Evolutionary conservation across 2,797 vertebrate species (phyloP), one percentile per base, ranked within the genome.

Genomic region (Choloepus didactylus): DNA sequence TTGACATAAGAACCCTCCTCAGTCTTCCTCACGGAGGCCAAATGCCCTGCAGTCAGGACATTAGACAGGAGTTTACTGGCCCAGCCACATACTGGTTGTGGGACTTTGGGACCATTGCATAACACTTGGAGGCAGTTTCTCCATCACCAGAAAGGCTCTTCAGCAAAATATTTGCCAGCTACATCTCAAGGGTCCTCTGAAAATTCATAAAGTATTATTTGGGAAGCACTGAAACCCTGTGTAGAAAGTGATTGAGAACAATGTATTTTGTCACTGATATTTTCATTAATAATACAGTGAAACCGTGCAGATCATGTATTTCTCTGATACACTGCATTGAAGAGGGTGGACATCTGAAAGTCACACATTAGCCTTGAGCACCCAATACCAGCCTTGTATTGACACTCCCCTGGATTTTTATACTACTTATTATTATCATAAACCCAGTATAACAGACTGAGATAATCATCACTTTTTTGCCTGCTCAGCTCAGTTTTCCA

Each of bases 1-100:
- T 91, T 73, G 90, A 92, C 85, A 89, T 59, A 83, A 66, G 93
- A 89, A 2, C 31, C 46, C 85, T 95, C 93, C 96, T 97, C 88
- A 79, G 15, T 96, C 94, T 96, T 96, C 67, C 62, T 85, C 38
- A 3, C 73, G 41, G 27, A 59, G 76, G 84, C 72, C 93, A 83
- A 35, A 35, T 35, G 35, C 73, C 11, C 62, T 31, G 4, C 23
- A 46, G 69, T 77, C 31, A 66, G 75, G 19, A 92, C 9, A 5
- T 56, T 82, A 95, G 92, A 84, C 41, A 10, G 35, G 89, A 62
- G 73, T 77, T 85, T n/a, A 67, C 54, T 84, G 95, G 77, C 91
- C 83, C 1, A 6, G 89, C 44, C 79, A 69, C 66, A 81, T 73
- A 69, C 70, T 38, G n/a, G 72, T 25, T 31, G 46, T 60, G 82